Evolutionary conservation across 2,888 invertebrate species (phyloP).

Genomic region (Cataglyphis cursor): DNA sequence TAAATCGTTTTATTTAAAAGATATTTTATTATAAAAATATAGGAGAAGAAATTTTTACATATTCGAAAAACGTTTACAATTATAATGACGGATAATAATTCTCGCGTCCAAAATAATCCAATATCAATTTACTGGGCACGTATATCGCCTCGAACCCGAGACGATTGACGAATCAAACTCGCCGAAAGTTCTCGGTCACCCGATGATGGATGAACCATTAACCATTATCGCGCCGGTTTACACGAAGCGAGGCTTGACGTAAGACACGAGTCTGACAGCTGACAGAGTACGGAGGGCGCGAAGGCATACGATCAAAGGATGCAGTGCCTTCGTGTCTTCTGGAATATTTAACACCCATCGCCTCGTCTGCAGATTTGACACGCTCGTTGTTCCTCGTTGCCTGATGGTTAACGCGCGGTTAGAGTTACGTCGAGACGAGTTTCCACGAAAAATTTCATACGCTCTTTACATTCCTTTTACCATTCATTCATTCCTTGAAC

Average conservation of each 20-base stretch:
- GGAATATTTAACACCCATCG: constrained; percentile 77
- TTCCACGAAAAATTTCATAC: neutral
- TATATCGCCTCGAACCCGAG: neutral
- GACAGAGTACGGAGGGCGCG: constrained; percentile 71
- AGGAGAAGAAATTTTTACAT: neutral
- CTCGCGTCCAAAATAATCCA: neutral
- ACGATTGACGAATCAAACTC: constrained; percentile 63
- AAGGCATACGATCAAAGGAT: constrained; percentile 72
- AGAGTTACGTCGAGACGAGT: neutral
- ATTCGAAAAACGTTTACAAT: neutral
- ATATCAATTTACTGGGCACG: neutral
- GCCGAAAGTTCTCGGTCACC: constrained; percentile 57
- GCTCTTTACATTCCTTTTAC: neutral
- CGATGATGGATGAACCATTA: constrained; percentile 75
- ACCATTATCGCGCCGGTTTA: constrained; percentile 50
- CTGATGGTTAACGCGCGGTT: constrained; percentile 60
- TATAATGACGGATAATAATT: neutral
- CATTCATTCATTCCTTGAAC: neutral
- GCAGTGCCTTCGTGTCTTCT: constrained; percentile 75
- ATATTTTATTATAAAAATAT: neutral
- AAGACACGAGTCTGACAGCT: constrained; percentile 71
- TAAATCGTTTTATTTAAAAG: neutral
- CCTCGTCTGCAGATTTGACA: constrained; percentile 63
- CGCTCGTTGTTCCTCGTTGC: constrained; percentile 62
- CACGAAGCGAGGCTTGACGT: constrained; percentile 50